Evolutionary conservation across 2,888 invertebrate species (phyloP).

Genomic region (Osmoderma eremita): DNA sequence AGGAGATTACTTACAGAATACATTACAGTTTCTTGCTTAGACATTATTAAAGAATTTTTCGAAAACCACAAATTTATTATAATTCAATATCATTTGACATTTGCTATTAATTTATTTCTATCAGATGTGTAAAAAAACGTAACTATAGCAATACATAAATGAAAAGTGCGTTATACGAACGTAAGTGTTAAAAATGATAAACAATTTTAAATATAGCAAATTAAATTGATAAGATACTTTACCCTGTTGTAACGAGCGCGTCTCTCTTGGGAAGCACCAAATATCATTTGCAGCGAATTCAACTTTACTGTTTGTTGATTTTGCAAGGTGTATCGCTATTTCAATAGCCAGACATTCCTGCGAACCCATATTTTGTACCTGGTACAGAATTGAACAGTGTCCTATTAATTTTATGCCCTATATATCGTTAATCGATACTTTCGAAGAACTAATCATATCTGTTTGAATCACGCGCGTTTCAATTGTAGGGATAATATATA

Average conservation of each 20-base stretch:
- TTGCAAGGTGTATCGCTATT: no score
- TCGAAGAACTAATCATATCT: background rate
- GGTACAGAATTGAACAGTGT: slow-evolving; percentile 18
- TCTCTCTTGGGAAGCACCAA: slow-evolving; percentile 68
- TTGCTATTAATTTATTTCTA: background rate
- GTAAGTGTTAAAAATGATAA: background rate
- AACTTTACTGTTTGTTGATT: background rate
- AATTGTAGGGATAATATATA: no score
- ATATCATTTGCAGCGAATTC: slow-evolving; percentile 61
- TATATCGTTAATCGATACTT: slow-evolving; percentile 6
- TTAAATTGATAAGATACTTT: slow-evolving; percentile 50
- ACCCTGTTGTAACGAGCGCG: slow-evolving; percentile 72
- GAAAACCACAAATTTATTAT: slow-evolving; percentile 31
- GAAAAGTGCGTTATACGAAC: no score
- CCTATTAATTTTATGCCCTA: slow-evolving; percentile 18
- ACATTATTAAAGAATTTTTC: slow-evolving; percentile 47
- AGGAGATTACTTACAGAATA: slow-evolving; percentile 57
- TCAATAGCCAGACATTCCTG: background rate
- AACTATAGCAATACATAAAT: slow-evolving; percentile 11
- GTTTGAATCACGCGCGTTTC: no score
- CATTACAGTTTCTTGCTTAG: slow-evolving; percentile 56
- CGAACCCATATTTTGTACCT: slow-evolving; percentile 8
- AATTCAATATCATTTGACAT: slow-evolving; percentile 19
- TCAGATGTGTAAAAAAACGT: background rate
- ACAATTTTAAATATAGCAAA: background rate